Evolutionary conservation across 2,888 invertebrate species (phyloP).

Genomic region (Caradrina clavipalpis): DNA sequence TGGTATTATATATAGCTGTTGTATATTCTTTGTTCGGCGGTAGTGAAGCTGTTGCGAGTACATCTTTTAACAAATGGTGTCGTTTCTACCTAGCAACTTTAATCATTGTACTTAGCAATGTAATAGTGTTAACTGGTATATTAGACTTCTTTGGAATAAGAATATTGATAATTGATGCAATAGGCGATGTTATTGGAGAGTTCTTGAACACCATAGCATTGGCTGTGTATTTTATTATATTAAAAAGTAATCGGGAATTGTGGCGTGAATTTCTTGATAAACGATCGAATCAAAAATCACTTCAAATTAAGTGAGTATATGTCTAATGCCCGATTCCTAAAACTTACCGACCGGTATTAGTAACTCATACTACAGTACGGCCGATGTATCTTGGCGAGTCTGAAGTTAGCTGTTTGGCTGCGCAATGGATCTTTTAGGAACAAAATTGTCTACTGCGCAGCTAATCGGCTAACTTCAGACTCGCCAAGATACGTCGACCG

Average conservation of each 20-base stretch:
- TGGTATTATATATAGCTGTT: neutral
- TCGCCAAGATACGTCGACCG: too few relatives aligned
- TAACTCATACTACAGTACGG: too few relatives aligned
- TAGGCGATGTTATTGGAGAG: conserved; percentile 6
- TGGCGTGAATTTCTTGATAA: conserved; percentile 21
- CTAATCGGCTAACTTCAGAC: too few relatives aligned
- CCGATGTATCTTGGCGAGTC: too few relatives aligned
- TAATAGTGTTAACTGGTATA: neutral
- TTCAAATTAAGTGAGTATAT: neutral
- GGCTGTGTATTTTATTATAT: conserved; percentile 11
- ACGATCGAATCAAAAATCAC: neutral
- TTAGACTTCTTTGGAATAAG: neutral
- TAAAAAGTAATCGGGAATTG: conserved; percentile 16
- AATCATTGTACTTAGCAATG: conserved; percentile 8
- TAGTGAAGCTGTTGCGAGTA: neutral
- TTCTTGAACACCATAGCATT: conserved; percentile 12
- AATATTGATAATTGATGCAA: neutral
- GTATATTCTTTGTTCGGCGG: neutral
- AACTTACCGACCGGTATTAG: too few relatives aligned
- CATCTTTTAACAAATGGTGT: conserved; percentile 3
- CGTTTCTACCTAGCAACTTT: conserved; percentile 21
- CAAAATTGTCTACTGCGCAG: too few relatives aligned
- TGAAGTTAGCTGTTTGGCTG: too few relatives aligned
- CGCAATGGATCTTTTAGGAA: too few relatives aligned
- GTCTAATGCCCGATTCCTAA: too few relatives aligned